Percentiles rank a stretch among this genome's conserved stretches.
phyloP scores from a whole-genome alignment of 1,140 invertebrate species.

The Amphibalanus amphitrite region DNA sequence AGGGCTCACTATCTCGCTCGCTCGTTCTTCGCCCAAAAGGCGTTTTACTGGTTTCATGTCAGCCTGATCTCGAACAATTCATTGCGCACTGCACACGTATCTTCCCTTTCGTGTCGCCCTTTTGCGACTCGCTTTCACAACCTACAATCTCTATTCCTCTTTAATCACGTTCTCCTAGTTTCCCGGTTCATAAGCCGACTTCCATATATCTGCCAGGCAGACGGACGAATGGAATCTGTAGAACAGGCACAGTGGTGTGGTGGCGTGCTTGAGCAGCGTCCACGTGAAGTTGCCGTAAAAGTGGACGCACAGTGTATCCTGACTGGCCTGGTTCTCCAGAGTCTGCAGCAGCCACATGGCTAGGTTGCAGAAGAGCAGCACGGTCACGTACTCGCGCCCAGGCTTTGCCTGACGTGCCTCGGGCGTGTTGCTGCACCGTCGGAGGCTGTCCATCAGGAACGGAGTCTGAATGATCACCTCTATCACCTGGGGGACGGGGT shows the following conservation, averaged over 20 bases:
- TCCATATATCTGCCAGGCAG: conserved; percentile 68
- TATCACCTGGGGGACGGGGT: too few relatives aligned
- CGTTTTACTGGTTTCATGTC: too few relatives aligned
- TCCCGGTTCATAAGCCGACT: conserved; percentile 45
- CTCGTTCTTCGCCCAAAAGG: too few relatives aligned
- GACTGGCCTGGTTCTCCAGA: conserved; percentile 54
- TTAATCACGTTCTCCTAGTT: too few relatives aligned
- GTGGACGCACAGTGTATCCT: conserved; percentile 37
- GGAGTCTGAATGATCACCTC: conserved; percentile 53
- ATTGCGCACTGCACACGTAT: too few relatives aligned
- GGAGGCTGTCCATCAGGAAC: conserved; percentile 53
- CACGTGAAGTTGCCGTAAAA: conserved; percentile 48
- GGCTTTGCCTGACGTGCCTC: conserved; percentile 46
- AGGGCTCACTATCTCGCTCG: too few relatives aligned
- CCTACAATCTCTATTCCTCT: too few relatives aligned
- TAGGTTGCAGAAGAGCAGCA: conserved; percentile 59
- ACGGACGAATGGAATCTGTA: conserved; percentile 69
- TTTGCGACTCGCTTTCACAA: too few relatives aligned
- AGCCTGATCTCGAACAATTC: too few relatives aligned
- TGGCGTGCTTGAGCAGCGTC: conserved; percentile 58
- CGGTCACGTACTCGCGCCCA: conserved; percentile 55
- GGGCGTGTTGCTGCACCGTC: conserved; percentile 45
- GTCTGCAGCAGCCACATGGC: conserved; percentile 61
- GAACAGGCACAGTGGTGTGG: conserved; percentile 59
- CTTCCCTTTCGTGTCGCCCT: too few relatives aligned